Percentiles rank a stretch among this genome's conserved stretches.
These are phyloP conservation scores for Rhinoderma darwinii DNA, from an alignment of 2,113 vertebrate genomes.

Conservation along the genomic window DNA sequence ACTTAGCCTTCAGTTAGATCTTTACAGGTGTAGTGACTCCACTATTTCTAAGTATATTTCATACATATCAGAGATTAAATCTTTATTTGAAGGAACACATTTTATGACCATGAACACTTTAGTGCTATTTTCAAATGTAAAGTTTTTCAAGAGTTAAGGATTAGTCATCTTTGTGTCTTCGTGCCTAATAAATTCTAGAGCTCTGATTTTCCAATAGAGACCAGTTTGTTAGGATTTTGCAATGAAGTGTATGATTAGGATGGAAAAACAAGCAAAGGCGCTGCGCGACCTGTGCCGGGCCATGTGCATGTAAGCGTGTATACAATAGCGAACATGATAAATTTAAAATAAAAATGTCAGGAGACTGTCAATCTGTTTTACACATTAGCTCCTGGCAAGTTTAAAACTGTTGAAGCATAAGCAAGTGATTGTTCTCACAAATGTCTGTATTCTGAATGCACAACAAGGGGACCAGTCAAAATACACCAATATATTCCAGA, in stretches of 20 bases:
- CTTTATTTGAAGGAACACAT: neutral
- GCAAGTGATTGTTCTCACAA: constrained; percentile 42
- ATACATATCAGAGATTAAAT: neutral
- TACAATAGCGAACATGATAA: constrained; percentile 50
- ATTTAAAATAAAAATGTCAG: constrained; percentile 39
- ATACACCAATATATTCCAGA: constrained; percentile 44
- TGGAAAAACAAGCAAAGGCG: constrained; percentile 45
- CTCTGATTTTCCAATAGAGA: constrained; percentile 41
- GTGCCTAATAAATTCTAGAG: constrained; percentile 31
- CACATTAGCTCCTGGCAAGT: constrained; percentile 40
- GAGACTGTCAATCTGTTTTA: constrained; percentile 52
- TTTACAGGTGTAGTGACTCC: no score
- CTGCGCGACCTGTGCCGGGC: constrained; percentile 15
- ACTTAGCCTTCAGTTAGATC: no score
- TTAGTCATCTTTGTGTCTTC: constrained; percentile 28
- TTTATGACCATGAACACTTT: neutral
- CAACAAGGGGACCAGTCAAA: constrained; percentile 39
- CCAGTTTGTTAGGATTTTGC: constrained; percentile 35
- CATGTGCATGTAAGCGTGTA: constrained; percentile 41
- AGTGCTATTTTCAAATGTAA: neutral
- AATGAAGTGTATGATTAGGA: constrained; percentile 44
- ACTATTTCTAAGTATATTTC: neutral
- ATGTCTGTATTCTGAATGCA: constrained; percentile 19
- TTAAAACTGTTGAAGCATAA: constrained; percentile 45
- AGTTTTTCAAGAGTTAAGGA: neutral